Evolutionary conservation across 2,888 invertebrate species (phyloP).

Genomic region (Criorhina ranunculi): DNA sequence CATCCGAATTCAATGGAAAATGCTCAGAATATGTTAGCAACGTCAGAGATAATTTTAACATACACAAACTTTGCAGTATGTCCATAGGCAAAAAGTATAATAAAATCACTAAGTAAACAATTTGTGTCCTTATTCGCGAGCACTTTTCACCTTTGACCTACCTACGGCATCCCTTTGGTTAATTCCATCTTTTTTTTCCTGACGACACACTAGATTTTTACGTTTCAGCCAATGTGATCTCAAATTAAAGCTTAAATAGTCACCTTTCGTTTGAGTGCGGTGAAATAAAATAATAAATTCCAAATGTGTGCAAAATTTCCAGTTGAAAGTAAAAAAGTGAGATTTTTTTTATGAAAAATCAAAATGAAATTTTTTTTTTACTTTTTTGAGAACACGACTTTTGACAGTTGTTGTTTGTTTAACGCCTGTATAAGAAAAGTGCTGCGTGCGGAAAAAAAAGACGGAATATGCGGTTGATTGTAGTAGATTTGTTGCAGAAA

Average conservation of each 20-base stretch:
- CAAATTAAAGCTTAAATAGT: conserved; percentile 66
- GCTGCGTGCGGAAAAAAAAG: conserved; percentile 58
- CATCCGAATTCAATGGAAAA: conserved; percentile 48
- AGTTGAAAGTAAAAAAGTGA: conserved; percentile 76
- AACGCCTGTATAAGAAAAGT: conserved; percentile 78
- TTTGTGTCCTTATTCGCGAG: conserved; percentile 71
- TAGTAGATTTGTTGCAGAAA: conserved; percentile 65
- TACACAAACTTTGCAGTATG: background rate
- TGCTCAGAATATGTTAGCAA: conserved; percentile 30
- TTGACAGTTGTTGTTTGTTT: conserved; percentile 80
- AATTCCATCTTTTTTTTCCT: conserved; percentile 66
- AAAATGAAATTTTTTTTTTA: conserved; percentile 70
- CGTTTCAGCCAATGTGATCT: conserved; percentile 39
- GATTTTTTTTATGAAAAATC: conserved; percentile 74
- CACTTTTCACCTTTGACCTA: conserved; percentile 83
- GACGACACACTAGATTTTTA: conserved; percentile 49
- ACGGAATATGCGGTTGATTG: conserved; percentile 41
- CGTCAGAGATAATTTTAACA: conserved; percentile 44
- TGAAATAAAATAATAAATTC: conserved; percentile 69
- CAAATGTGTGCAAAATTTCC: conserved; percentile 71
- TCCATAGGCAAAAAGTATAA: conserved; percentile 45
- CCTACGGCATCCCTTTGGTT: conserved; percentile 82
- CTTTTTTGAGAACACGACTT: conserved; percentile 78
- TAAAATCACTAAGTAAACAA: conserved; percentile 72
- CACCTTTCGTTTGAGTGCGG: conserved; percentile 71